phyloP scores from a whole-genome alignment of 2,113 vertebrate species.

The Chlamydotis undulata region DNA sequence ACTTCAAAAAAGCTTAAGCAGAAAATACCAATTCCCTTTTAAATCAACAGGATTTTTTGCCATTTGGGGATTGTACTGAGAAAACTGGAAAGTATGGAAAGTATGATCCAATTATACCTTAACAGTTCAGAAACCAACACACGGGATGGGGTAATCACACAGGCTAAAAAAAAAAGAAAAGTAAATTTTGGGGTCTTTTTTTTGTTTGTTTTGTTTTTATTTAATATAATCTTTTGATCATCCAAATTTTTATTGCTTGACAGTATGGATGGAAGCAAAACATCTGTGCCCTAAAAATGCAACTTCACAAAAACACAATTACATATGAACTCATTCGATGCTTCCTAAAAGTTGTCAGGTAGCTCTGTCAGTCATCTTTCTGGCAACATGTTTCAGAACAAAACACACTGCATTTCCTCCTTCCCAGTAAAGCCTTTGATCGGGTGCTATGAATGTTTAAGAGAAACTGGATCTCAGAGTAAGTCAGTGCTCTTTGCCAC shows the following conservation, averaged over 20 bases:
- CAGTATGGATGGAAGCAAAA: background rate
- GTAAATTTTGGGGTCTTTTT: accelerated
- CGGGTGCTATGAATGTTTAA: background rate
- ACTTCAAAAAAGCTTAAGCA: background rate
- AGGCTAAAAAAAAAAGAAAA: background rate
- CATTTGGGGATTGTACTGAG: background rate
- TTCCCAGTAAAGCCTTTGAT: background rate
- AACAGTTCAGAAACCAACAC: background rate
- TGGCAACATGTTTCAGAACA: background rate
- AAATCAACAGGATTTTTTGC: background rate
- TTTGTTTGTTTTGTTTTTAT: background rate
- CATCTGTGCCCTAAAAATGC: background rate
- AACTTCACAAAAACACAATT: background rate
- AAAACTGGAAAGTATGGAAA: background rate
- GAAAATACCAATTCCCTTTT: background rate
- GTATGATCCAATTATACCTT: background rate
- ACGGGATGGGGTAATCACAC: background rate
- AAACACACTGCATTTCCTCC: background rate
- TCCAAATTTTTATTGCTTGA: background rate
- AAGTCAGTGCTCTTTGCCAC: background rate
- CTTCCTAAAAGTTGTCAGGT: background rate
- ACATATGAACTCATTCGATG: background rate
- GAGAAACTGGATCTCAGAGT: background rate
- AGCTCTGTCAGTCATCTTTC: background rate
- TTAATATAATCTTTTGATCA: background rate